These are phyloP conservation scores for Malurus alboscapulatus DNA, from an alignment of 2,113 vertebrate species.

Conservation along the genomic window DNA sequence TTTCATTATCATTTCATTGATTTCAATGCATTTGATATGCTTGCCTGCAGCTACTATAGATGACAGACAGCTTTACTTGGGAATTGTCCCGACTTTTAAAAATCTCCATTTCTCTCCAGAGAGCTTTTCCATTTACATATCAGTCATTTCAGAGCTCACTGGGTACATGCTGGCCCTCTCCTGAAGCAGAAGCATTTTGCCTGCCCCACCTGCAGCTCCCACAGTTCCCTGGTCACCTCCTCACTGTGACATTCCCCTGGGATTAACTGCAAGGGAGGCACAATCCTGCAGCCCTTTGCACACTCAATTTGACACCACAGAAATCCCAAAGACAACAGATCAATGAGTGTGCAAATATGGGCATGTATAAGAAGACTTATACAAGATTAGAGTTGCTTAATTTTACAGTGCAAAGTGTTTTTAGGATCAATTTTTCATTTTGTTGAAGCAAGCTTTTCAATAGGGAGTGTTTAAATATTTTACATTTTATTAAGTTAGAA, in stretches of 20 bases:
- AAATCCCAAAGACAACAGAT: neutral
- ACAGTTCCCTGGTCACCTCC: neutral
- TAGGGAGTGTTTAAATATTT: neutral
- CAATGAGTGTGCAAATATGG: neutral
- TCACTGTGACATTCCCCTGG: neutral
- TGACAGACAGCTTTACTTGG: constrained; percentile 5
- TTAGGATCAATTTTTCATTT: neutral
- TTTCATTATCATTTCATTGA: constrained; percentile 1
- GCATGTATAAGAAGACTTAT: neutral
- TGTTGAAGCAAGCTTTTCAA: neutral
- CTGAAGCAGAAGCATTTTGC: neutral
- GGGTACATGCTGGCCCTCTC: neutral
- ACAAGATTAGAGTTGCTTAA: neutral
- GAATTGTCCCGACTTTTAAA: neutral
- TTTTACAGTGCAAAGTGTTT: neutral
- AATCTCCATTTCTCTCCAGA: constrained; percentile 5
- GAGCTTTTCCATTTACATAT: constrained; percentile 1
- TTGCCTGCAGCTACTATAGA: neutral
- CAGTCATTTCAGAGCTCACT: constrained; percentile 9
- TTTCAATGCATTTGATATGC: constrained; percentile 13
- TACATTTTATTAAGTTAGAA: neutral
- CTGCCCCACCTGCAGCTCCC: neutral
- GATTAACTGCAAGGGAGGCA: neutral
- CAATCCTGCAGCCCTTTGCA: neutral
- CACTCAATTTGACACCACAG: fast-evolving